Base-by-base conservation (phyloP, 2,888 invertebrate species). In the Villa cingulata region DNA sequence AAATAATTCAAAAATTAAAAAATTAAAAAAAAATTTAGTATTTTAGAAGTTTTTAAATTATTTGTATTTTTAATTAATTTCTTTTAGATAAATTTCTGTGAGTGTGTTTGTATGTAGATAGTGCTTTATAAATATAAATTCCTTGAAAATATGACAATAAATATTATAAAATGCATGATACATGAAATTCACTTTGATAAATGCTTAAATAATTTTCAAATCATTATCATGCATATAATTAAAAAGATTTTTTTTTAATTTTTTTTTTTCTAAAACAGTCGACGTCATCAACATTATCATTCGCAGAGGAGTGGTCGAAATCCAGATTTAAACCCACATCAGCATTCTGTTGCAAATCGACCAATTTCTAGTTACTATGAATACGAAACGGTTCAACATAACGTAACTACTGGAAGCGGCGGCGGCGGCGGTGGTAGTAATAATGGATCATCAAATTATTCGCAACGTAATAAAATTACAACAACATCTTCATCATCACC, bases 311-410 rank as follows among this genome's bases (percentile, higher is more conserved):
- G 74, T 44, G 66, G 73, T 36, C 68, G 72, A 48, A 80, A 80
- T 66, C 74, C 80, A 58, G 76, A 77, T 59, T 56, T 65, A n/a
- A 61, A 58, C 38, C 53, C 42, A 12, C 40, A 34, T 16, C 34
- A 32, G 27, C 53, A 60, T 18, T 50, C 17, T 19, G 12, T 27
- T 23, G 5, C 3, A 15, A 37, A 27, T 44, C 74, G 87, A 17
- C 86, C 87, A 6, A 79, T 82, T 52, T 86, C 86, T 51, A 87
- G 85, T 69, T 86, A 82, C 68, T 87, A 86, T 67, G 87, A 88
- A 66, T 87, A 87, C 66, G 87, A 87, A 65, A 83, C 78, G 55
- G 80, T 84, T 32, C 83, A 83, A 56, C 74, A 81, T 20, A 74
- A 74, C 54, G 74, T 71, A 9, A 27, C 29, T 15, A 23, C 15